Evolutionary conservation across 2,113 vertebrate species (phyloP).

Genomic region (Channa argus): DNA sequence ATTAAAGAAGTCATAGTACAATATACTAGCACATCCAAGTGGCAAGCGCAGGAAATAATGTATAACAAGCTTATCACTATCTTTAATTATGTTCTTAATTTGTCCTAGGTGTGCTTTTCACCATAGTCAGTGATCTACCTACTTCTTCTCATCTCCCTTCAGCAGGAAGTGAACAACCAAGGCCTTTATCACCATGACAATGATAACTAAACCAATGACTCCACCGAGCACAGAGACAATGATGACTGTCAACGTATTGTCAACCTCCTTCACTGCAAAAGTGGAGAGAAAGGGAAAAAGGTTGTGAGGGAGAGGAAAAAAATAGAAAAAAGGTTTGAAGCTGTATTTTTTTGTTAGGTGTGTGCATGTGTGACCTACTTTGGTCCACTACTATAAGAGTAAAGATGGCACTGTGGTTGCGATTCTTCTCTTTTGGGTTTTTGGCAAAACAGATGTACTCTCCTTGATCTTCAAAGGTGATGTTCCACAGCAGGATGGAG

Average conservation of each 20-base stretch:
- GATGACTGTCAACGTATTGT: conserved; percentile 91
- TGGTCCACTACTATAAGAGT: conserved; percentile 89
- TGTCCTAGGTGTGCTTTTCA: neutral
- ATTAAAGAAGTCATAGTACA: too few species aligned
- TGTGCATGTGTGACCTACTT: conserved; percentile 81
- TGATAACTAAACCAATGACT: conserved; percentile 89
- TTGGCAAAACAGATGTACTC: conserved; percentile 90
- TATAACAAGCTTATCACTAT: neutral
- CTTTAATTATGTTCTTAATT: neutral
- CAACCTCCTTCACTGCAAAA: conserved; percentile 88
- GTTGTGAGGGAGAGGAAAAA: neutral
- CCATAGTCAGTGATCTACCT: conserved; percentile 73
- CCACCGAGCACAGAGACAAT: conserved; percentile 90
- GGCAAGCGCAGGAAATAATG: neutral
- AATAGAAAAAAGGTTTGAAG: too few species aligned
- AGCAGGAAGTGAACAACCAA: conserved; percentile 88
- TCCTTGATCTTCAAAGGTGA: conserved; percentile 92
- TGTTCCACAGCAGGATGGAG: conserved; percentile 87
- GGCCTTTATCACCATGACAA: conserved; percentile 91
- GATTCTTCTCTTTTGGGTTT: conserved; percentile 90
- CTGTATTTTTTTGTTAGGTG: conserved; percentile 7
- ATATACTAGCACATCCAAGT: neutral
- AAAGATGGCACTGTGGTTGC: conserved; percentile 86
- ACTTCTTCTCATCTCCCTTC: conserved; percentile 93
- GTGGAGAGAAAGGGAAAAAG: conserved; percentile 1